Evolutionary conservation across 2,888 invertebrate genomes (phyloP).

Genomic region (Lithosia quadra): DNA sequence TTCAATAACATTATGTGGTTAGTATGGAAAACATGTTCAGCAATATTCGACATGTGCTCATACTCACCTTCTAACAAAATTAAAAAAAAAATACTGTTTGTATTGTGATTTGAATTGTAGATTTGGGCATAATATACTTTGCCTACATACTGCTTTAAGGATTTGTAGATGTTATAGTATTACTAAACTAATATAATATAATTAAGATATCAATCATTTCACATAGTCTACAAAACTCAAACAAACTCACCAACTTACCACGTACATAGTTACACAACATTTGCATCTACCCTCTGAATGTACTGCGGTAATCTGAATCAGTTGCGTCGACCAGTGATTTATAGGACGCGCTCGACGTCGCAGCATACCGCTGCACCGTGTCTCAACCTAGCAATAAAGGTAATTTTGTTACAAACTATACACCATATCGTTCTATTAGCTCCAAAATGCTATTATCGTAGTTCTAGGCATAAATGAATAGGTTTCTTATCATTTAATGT

Average conservation of each 20-base stretch:
- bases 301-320: constrained; percentile 80
- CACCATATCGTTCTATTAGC: constrained; percentile 51
- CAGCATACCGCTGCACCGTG: constrained; percentile 70
- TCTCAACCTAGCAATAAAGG: constrained; percentile 73
- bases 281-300: constrained; percentile 54
- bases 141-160: too few species aligned
- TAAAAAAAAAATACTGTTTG: too few species aligned
- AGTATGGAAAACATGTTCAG: too few species aligned
- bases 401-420: constrained; percentile 71
- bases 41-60: too few species aligned
- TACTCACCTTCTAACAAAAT: too few species aligned
- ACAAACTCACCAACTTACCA: neutral
- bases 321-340: constrained; percentile 80
- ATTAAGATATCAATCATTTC: too few species aligned
- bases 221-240: neutral
- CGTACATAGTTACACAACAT: constrained; percentile 4
- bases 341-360: constrained; percentile 72
- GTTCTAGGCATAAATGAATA: constrained; percentile 36
- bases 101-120: too few species aligned
- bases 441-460: constrained; percentile 33
- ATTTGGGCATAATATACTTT: too few species aligned
- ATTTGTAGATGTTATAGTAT: too few species aligned
- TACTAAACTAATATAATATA: too few species aligned
- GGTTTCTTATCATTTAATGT: constrained; percentile 31
- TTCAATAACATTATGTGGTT: too few species aligned